Base-by-base conservation (phyloP, 1,140 invertebrate genomes). In the Tetramorium parvispinum region DNA sequence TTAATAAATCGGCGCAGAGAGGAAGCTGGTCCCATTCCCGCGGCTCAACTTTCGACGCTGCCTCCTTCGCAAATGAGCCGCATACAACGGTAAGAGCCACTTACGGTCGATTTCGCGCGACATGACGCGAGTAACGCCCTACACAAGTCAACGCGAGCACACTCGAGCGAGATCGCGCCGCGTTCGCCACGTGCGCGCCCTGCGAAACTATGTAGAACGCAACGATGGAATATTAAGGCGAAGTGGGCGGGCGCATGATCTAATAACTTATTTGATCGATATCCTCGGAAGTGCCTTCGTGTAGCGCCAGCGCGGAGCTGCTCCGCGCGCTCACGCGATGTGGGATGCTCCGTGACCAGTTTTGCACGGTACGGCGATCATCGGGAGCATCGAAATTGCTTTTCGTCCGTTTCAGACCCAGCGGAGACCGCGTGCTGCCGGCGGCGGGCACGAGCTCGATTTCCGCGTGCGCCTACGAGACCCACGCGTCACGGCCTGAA, bases 251-350 rank as follows among this genome's bases (percentile, higher is more conserved):
- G 78, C 73, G 71, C 85, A 76, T 73, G 88, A 89, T 90, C 66
- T 89, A 90, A 46, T 85, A 73, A 46, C 40, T 61, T 83, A 89
- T 85, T 89, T 89, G 68, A 89, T 90, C 88, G 65, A 89, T 87
- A 89, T 3, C 8, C 43, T 71, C n/a, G 40, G 32, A 66, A 61
- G 75, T 78, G 65, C 40, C 59, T 37, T 65, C 55, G 21, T 32
- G n/a, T 16, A 55, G n/a, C 57, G 21, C 24, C n/a, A 37, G 40
- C 71, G 37, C n/a, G 40, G 51, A 78, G 51, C 86, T 21, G 75
- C 10, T 46, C 18, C 27, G 16, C 32, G 32, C 32, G 61, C 88
- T 83, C 87, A 85, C 85, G 89, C 89, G 85, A 90, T 78, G 57
- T 90, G 24, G 65, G 53, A 68, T 61, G 63, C 37, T 68, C 21